phyloP scores from a whole-genome alignment of 2,888 invertebrate species.

The Eupeodes latifasciatus region DNA sequence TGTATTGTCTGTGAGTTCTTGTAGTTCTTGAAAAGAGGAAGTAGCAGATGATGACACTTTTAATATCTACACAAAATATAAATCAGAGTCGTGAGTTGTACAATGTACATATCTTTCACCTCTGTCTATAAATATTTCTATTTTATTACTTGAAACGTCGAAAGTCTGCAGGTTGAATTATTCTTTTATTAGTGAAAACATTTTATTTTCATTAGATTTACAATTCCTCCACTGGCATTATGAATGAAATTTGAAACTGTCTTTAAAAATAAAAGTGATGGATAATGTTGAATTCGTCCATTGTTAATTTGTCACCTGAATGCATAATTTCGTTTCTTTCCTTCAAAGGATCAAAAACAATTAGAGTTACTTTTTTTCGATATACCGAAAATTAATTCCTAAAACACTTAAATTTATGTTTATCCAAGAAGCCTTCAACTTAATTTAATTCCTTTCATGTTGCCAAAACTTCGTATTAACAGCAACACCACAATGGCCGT shows the following conservation, averaged over 20 bases:
- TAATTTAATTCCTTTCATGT: slow-evolving; percentile 1
- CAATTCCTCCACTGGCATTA: background rate
- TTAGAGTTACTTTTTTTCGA: background rate
- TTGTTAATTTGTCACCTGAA: background rate
- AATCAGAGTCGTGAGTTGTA: background rate
- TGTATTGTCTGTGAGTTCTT: background rate
- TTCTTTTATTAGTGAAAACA: background rate
- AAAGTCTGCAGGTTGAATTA: background rate
- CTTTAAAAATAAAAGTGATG: background rate
- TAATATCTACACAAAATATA: background rate
- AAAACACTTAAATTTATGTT: background rate
- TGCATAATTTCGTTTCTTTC: background rate
- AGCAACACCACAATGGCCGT: slow-evolving; percentile 7
- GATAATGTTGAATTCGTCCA: background rate
- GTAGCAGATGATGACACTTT: slow-evolving; percentile 19
- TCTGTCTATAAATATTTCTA: background rate
- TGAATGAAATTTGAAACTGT: background rate
- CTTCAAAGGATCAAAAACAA: background rate
- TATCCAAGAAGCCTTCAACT: background rate
- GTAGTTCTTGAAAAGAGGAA: background rate
- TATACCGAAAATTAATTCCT: background rate
- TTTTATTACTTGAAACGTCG: background rate
- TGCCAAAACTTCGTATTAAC: slow-evolving; percentile 1
- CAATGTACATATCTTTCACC: background rate
- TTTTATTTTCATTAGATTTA: background rate